Base-by-base conservation (phyloP, 2,113 vertebrate species). In the Grammomys dolichurus region DNA sequence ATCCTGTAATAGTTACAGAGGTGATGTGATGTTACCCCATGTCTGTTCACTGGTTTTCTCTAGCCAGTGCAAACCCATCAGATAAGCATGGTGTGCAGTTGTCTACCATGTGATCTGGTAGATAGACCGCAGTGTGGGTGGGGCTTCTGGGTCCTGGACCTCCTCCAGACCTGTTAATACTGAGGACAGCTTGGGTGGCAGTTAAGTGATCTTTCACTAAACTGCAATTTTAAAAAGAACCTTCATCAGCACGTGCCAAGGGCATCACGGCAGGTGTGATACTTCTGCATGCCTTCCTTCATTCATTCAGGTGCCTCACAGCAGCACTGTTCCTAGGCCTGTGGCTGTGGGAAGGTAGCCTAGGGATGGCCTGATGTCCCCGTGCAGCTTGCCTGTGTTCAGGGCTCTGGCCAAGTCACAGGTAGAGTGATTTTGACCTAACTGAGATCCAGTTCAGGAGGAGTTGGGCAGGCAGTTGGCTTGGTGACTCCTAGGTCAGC, bases 221-320 rank as follows among this genome's bases (percentile, higher is more conserved):
- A 40, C 69, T 60, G 40, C 73, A 90, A 73, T 91, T 94, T 58
- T 81, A 65, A 78, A 78, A 89, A 90, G 69, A 65, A 48, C 51
- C 9, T 28, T 51, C 31, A 43, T 43, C 7, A 3, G 40, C 80
- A 67, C 13, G 14, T 54, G 63, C 82, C 84, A 73, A 36, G 31
- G 40, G 36, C 40, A 16, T 84, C 28, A 54, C 26, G 73, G 58
- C 65, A 33, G 5, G 26, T 40, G 22, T 40, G 54, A 43, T 28
- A 10, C 43, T 26, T 80, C 73, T 2, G 56, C n/a, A 1, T 40
- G 76, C 72, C 36, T 84, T 28, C 14, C 31, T 84, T 28, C 14
- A 40, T 63, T 80, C 70, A 60, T 73, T 5, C 0, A 20, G 28
- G 36, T 13, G 6, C 65, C n/a, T 36, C 22, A 31, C 7, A 33